These are phyloP conservation scores for Acropternis orthonyx DNA, from an alignment of 2,797 vertebrate genomes.

Conservation along the genomic window DNA sequence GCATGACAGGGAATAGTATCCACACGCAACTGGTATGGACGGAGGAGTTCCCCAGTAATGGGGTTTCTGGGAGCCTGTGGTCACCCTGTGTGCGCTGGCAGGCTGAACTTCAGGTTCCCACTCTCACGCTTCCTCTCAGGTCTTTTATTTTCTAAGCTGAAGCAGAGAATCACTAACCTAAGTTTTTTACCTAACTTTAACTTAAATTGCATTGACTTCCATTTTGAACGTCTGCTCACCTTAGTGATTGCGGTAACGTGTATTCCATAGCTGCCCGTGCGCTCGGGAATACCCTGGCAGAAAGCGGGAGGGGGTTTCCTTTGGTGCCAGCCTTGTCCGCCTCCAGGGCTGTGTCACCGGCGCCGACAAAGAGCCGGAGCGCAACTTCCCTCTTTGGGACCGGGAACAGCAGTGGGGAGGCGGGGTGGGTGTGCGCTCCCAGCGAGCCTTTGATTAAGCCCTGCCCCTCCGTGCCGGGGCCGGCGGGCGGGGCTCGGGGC, in stretches of 20 bases:
- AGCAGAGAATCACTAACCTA: neutral
- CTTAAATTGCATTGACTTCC: neutral
- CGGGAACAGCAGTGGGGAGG: too few relatives aligned
- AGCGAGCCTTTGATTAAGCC: too few relatives aligned
- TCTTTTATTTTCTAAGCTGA: neutral
- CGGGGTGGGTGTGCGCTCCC: conserved; percentile 69
- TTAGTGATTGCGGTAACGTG: neutral
- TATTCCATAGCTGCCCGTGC: neutral
- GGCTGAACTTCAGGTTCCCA: neutral
- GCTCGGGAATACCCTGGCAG: too few relatives aligned
- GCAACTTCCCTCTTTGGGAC: too few relatives aligned
- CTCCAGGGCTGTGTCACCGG: neutral
- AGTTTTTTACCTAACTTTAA: neutral
- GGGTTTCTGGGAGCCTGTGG: neutral
- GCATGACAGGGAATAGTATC: accelerated
- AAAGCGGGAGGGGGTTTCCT: neutral
- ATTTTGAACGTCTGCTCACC: neutral
- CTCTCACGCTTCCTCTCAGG: neutral
- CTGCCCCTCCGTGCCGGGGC: too few relatives aligned
- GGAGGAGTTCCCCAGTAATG: neutral
- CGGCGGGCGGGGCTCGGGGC: neutral
- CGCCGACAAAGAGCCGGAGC: too few relatives aligned
- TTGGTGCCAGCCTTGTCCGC: neutral
- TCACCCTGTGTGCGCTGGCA: neutral
- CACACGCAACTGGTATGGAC: accelerated